These are phyloP conservation scores for Geotrypetes seraphini DNA, from an alignment of 2,797 vertebrate genomes.

Conservation along the genomic window DNA sequence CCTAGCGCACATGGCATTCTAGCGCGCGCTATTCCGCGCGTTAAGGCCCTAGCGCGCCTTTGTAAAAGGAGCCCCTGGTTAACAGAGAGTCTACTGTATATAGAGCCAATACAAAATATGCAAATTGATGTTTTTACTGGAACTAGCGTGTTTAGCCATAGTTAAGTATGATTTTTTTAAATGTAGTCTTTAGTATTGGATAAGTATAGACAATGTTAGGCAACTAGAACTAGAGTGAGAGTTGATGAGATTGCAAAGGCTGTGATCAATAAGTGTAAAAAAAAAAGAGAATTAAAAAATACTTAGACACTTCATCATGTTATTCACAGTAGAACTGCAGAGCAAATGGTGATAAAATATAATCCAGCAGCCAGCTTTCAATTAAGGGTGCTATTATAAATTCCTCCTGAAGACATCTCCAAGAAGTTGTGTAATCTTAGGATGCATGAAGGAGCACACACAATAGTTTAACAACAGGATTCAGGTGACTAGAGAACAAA, in stretches of 20 bases:
- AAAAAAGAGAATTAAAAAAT: not conserved
- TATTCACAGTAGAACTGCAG: conserved; percentile 38
- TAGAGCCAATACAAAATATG: conserved; percentile 11
- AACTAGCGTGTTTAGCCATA: too few relatives aligned
- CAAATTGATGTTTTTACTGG: conserved; percentile 6
- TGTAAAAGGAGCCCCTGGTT: too few relatives aligned
- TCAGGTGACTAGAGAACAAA: conserved; percentile 77
- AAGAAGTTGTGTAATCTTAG: conserved; percentile 48
- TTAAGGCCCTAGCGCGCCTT: too few relatives aligned
- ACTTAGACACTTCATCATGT: conserved; percentile 51
- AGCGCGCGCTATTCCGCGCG: too few relatives aligned
- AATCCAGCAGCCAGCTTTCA: conserved; percentile 50
- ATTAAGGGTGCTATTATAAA: conserved; percentile 74
- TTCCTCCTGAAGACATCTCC: conserved; percentile 50
- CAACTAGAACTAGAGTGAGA: too few relatives aligned
- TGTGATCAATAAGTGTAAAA: too few relatives aligned
- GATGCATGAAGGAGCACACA: conserved; percentile 58
- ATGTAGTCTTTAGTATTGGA: too few relatives aligned
- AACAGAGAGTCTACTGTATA: too few relatives aligned
- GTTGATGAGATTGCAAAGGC: too few relatives aligned
- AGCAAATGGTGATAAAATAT: conserved; percentile 55
- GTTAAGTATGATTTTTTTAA: too few relatives aligned
- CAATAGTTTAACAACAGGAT: conserved; percentile 68
- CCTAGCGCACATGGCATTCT: too few relatives aligned
- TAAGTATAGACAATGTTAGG: too few relatives aligned